phyloP scores from a whole-genome alignment of 2,797 vertebrate species.

The Acropternis orthonyx region DNA sequence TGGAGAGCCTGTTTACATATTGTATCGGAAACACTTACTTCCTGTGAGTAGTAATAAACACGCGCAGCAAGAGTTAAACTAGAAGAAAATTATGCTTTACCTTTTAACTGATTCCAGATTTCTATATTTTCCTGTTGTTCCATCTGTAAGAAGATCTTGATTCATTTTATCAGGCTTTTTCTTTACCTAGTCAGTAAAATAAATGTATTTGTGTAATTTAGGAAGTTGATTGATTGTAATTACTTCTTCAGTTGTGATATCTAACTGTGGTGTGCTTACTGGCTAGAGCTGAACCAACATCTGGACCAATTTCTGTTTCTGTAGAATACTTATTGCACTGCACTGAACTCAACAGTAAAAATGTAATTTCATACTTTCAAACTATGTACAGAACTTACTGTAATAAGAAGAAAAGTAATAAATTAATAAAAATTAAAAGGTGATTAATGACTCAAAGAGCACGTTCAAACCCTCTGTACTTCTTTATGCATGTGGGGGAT shows the following conservation, averaged over 20 bases:
- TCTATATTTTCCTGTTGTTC: conserved; percentile 76
- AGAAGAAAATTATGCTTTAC: conserved; percentile 64
- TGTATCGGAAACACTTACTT: background rate
- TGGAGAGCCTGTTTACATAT: background rate
- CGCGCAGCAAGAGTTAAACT: background rate
- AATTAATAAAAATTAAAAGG: background rate
- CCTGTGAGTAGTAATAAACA: background rate
- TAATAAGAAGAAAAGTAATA: background rate
- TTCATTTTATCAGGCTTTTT: conserved; percentile 88
- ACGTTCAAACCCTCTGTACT: background rate
- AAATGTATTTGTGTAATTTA: conserved; percentile 8
- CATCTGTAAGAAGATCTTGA: conserved; percentile 88
- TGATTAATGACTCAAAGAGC: background rate
- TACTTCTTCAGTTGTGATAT: background rate
- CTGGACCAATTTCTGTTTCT: background rate
- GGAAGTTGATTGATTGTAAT: background rate
- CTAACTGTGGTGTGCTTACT: background rate
- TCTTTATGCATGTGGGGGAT: background rate
- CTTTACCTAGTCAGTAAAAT: conserved; percentile 82
- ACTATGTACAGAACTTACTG: background rate
- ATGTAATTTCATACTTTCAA: background rate
- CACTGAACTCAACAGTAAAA: background rate
- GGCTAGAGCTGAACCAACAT: background rate
- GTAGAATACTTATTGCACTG: background rate
- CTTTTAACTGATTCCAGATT: conserved; percentile 86